Base-by-base conservation (phyloP, 2,113 vertebrate genomes). In the Bungarus multicinctus region DNA sequence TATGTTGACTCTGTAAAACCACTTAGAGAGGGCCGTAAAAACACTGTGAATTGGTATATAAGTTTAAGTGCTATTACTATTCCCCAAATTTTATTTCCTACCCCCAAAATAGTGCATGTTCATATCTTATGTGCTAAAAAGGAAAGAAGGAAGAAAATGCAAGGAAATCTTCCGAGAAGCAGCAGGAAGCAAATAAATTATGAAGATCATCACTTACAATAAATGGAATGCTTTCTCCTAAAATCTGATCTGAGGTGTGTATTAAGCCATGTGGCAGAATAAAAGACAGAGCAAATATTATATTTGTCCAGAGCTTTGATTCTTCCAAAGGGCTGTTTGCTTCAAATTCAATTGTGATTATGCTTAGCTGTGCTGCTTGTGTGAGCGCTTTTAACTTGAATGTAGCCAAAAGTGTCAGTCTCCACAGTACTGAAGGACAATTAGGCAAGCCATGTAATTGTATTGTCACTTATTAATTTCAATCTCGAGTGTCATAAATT, bases 401-500 rank as follows among this genome's bases (percentile, higher is more conserved):
- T 94, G 91, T 94, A 54, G 89, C 89, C 74, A 60, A 95, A 93
- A 95, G 94, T 96, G 98, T 97, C 98, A 97, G 91, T 97, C 97
- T 97, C 94, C 95, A 91, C 95, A 96, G 96, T 94, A 97, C 96
- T 90, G 96, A 97, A 97, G 97, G 96, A 98, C 97, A 97, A 97
- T 97, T 97, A 98, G 96, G 97, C 96, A 97, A 96, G 96, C 94
- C 96, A 89, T 98, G 97, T 97, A 97, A 98, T 97, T 97, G 97
- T 96, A 96, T 97, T 97, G 97, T 97, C 97, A 97, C 96, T 97
- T 98, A 98, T 97, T 98, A 98, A 98, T 98, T 97, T 98, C 97
- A 93, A 97, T 97, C 94, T 97, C 95, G 96, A 94, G 87, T 97
- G 97, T 97, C 97, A 98, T 98, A 98, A 97, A 98, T 97, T 96